Base-by-base conservation (phyloP, 2,888 invertebrate species). In the Emmelina monodactyla region DNA sequence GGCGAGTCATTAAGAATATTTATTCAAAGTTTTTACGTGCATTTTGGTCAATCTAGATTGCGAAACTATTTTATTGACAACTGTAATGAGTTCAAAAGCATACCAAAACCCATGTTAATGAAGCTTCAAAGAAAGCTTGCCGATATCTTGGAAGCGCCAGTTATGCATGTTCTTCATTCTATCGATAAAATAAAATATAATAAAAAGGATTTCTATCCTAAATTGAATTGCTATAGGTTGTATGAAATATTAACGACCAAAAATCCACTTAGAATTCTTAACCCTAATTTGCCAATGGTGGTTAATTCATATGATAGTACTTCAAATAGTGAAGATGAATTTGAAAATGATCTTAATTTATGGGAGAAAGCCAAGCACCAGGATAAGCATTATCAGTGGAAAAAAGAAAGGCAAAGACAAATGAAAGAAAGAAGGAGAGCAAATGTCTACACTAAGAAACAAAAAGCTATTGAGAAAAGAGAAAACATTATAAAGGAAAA, bases 31-130 rank as follows among this genome's bases (percentile, higher is more conserved):
- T 82, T 92, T 39, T 87, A 87, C 50, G 57, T 75, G 1, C 72
- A 82, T 33, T 79, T 92, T 44, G 83, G 84, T 11, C 82, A 80
- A 40, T 82, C 84, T 31, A 69, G 80, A 29, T 70, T 92, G 35
- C 83, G 83, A 2, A 88, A 91, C 62, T 93, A 88, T 54, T 93
- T 92, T 57, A 80, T 92, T 33, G 81, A 81, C 33, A 82, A 81
- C 28, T 86, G 87, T 44, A 92, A 93, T 65, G 78, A 90, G 33
- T 86, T 92, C 41, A 86, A 87, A 56, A 86, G 85, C 46, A 84
- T 88, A 39, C 87, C 88, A 0, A 83, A 82, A 38, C 84, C 84
- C 16, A 70, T 86, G 22, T 52, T 91, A 1, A 60, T 85, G 14
- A 76, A 82, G 38, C 75, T 88, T n/a, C 89, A 89, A 55, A 83